Base-by-base conservation (phyloP, 2,797 vertebrate genomes). In the Synaphobranchus kaupii region DNA sequence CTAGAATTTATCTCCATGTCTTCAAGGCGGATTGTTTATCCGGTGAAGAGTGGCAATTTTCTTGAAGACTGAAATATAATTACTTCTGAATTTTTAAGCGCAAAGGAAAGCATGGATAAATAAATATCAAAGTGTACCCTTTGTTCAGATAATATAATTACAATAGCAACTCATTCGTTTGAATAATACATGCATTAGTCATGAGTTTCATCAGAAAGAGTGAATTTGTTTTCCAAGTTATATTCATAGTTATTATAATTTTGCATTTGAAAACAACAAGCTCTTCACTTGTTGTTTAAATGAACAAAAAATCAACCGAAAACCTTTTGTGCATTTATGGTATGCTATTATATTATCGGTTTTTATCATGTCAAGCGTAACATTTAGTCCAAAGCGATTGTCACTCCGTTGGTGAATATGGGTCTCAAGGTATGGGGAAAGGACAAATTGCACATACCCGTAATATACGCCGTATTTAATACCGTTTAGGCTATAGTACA, bases 371-470 rank as follows among this genome's bases (percentile, higher is more conserved):
- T 34, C 54, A 52, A 76, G 58, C 44, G 34, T 47, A 66, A 68
- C 15, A 84, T 84, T 13, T 17, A 25, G 28, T 3, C 60, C 5
- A n/a, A 66, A n/a, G 73, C 31, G 17, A 39, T 20, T 78, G 73
- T 78, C 73, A 6, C 34, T 44, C 28, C 28, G 31, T 44, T 52
- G 34, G 20, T n/a, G 54, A 31, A 34, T 5, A 60, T 66, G 12
- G 44, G 54, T 47, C 44, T n/a, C 54, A n/a, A 84, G 44, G 48
- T 68, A 48, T 58, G n/a, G 12, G 4, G 15, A 78, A 52, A 20
- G n/a, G 66, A 34, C 22, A 71, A 78, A 54, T 34, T 31, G 48
- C 47, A 34, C 83, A 73, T 78, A 78, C 83, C 85, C 31, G 66
- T 84, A 68, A 58, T 85, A 84, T 50, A 71, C 47, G 47, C 50